Conservation (phyloP, 2,888 invertebrate genomes). For the Drosophila paranaensis region DNA sequence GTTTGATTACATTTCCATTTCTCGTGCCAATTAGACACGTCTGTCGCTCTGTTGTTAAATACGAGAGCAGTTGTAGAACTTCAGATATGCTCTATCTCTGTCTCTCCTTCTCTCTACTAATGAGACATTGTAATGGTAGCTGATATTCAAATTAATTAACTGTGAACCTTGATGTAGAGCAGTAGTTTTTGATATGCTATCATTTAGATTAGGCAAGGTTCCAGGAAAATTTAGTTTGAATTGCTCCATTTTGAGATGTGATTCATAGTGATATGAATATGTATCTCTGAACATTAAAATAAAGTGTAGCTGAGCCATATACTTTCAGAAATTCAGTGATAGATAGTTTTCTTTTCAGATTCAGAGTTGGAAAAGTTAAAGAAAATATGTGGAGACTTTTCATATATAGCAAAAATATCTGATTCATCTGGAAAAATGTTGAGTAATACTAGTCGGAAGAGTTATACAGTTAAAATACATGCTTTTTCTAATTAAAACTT, state of each 20-base stretch:
- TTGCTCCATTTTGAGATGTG: background rate
- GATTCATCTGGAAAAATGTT: too few species aligned
- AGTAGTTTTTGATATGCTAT: slow-evolving; percentile 11
- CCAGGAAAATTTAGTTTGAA: background rate
- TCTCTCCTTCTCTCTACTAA: background rate
- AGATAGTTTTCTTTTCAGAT: too few species aligned
- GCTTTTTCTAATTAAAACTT: too few species aligned
- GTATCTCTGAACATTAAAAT: too few species aligned
- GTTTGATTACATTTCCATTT: slow-evolving; percentile 53
- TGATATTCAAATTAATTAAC: slow-evolving; percentile 29
- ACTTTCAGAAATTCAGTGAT: too few species aligned
- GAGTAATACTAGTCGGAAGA: too few species aligned
- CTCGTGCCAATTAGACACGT: slow-evolving; percentile 67
- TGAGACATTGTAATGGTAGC: background rate
- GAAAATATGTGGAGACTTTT: too few species aligned
- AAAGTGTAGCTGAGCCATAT: too few species aligned
- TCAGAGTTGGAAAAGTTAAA: too few species aligned
- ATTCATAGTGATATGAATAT: background rate
- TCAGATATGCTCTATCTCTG: background rate
- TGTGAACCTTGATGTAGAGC: background rate
- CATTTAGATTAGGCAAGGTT: background rate
- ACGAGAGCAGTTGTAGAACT: slow-evolving; percentile 31
- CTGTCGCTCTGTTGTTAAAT: slow-evolving; percentile 42
- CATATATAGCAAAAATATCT: too few species aligned
- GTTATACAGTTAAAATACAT: too few species aligned